Evolutionary conservation across 2,113 vertebrate genomes (phyloP).

Genomic region (Osmerus mordax): DNA sequence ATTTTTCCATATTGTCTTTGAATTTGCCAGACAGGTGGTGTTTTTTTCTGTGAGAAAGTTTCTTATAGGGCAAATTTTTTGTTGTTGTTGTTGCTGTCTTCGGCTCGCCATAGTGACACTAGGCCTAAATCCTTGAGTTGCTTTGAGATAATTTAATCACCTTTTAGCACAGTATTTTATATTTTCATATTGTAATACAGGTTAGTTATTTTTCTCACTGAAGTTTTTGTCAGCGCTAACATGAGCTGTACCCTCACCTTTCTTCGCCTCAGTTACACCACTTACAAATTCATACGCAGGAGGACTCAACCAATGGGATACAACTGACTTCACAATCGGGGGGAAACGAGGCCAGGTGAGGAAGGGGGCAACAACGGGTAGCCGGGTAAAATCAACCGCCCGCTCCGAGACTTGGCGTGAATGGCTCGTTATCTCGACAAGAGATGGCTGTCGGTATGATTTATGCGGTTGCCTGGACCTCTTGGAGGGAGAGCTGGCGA

Average conservation of each 20-base stretch:
- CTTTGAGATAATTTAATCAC: too few species aligned
- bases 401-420: not conserved
- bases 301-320: not conserved
- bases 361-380: not conserved
- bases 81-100: too few species aligned
- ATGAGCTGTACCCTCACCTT: not conserved
- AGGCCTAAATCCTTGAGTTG: too few species aligned
- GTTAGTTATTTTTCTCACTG: too few species aligned
- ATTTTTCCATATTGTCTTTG: too few species aligned
- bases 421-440: not conserved
- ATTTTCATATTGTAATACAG: too few species aligned
- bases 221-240: not conserved
- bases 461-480: not conserved
- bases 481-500: not conserved
- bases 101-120: too few species aligned
- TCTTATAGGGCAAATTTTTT: too few species aligned
- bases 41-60: too few species aligned
- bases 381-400: not conserved
- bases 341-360: not conserved
- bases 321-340: not conserved
- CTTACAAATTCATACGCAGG: not conserved
- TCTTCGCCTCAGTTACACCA: not conserved
- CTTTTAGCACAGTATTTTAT: too few species aligned
- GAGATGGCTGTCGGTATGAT: conserved; percentile 5
- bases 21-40: too few species aligned